Base-by-base conservation (phyloP, 2,113 vertebrate genomes). In the Triplophysa rosa region DNA sequence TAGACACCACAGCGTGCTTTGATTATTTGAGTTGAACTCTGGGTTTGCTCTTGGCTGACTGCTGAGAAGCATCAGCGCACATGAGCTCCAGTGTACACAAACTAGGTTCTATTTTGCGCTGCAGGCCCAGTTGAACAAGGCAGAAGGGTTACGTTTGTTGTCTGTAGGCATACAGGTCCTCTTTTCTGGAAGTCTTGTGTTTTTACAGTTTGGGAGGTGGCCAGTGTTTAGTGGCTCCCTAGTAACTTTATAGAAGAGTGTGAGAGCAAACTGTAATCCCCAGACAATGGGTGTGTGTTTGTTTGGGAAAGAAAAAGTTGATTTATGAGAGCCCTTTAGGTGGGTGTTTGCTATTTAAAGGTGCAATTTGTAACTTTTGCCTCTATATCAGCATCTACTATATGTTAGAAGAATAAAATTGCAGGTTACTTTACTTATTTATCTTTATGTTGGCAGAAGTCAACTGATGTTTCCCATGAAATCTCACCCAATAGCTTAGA, bases 1-100 rank as follows among this genome's bases (percentile, higher is more conserved):
- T 47, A 54, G 54, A 61, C 56, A 33, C 14, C 42, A 63, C 72
- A 75, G 59, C 40, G 10, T 29, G 74, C 74, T 77, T 77, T 77
- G 74, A 77, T 77, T 77, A 77, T 77, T 77, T 77, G 61, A 65
- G 23, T 66, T 77, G 61, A 65, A 77, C 74, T 52, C 47, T 74
- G 40, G 45, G 62, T 64, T 45, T 65, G 45, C 19, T 77, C 47
- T 65, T 77, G 59, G 59, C 74, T 52, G 61, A 65, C 74, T 65
- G 47, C 74, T 52, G 74, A 65, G 62, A 19, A 37, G 62, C 74
- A 54, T 66, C 62, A 37, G 62, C 0, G 7, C 45, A 37, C 61
- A 29, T 40, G 8, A 77, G 45, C 74, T 37, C 74, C 54, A 65
- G 45, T 54, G 62, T 65, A 65, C 62, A 77, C 74, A 66, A 66